These are phyloP conservation scores for Todiramphus chloris DNA, from an alignment of 2,113 vertebrate genomes.

Conservation along the genomic window DNA sequence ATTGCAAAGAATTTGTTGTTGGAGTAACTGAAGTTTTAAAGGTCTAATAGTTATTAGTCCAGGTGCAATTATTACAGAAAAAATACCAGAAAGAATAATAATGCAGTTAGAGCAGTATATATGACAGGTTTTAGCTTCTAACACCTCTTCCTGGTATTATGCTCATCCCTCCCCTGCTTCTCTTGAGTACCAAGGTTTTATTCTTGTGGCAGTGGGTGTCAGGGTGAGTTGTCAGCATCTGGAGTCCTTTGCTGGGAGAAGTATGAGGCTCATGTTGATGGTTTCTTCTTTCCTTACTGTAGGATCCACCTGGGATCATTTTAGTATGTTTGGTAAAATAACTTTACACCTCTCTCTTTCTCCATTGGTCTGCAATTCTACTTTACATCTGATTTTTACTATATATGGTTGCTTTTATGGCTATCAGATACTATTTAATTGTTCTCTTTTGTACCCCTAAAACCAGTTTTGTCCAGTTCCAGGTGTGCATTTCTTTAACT, in stretches of 20 bases:
- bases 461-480: neutral
- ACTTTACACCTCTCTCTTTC: neutral
- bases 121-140: neutral
- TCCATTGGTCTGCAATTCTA: neutral
- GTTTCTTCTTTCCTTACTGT: neutral
- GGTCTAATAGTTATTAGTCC: neutral
- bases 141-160: neutral
- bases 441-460: neutral
- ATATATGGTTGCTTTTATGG: neutral
- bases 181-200: neutral
- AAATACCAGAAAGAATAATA: neutral
- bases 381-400: neutral
- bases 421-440: neutral
- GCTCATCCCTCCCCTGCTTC: neutral
- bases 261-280: neutral
- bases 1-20: neutral
- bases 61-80: neutral
- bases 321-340: neutral
- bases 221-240: neutral
- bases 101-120: neutral
- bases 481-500: neutral
- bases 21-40: neutral
- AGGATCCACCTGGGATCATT: neutral
- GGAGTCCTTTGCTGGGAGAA: neutral
- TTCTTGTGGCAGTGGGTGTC: neutral